Conservation (phyloP, 35 echinoderm and acorn worm species). For the Stichopus chloronotus region DNA sequence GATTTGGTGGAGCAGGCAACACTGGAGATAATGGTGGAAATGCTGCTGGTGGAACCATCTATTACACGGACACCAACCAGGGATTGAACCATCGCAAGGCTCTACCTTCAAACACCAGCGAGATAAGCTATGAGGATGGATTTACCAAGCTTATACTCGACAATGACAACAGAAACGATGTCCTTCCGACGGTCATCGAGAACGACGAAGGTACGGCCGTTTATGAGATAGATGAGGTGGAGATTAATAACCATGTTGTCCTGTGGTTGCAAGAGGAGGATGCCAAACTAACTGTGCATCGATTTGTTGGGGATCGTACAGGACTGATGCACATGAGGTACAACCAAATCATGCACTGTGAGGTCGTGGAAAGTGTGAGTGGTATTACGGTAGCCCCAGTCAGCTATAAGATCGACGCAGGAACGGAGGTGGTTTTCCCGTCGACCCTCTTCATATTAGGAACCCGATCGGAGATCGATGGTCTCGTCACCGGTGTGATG, state of each 20-base stretch:
- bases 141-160: slow-evolving; percentile 79
- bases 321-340: slow-evolving; percentile 74
- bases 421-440: slow-evolving; percentile 83
- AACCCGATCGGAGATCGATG: slow-evolving; percentile 72
- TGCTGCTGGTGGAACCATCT: slow-evolving; percentile 81
- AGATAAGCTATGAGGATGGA: slow-evolving; percentile 33
- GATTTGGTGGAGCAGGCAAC: slow-evolving; percentile 46
- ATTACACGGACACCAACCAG: slow-evolving; percentile 92
- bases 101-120: slow-evolving; percentile 20
- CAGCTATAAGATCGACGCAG: slow-evolving; percentile 74
- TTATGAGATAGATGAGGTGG: slow-evolving; percentile 87
- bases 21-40: slow-evolving; percentile 21
- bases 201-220: slow-evolving; percentile 74
- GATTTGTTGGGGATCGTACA: slow-evolving; percentile 85
- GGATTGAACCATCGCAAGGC: slow-evolving; percentile 75
- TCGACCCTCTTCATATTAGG: slow-evolving; percentile 83
- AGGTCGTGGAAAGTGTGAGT: slow-evolving; percentile 82
- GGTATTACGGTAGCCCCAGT: slow-evolving; percentile 88
- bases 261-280: slow-evolving; percentile 79
- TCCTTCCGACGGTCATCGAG: slow-evolving; percentile 79
- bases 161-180: slow-evolving; percentile 84
- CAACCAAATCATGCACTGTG: slow-evolving; percentile 79
- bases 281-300: slow-evolving; percentile 69
- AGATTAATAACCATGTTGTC: slow-evolving; percentile 87
- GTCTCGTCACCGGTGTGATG: slow-evolving; percentile 75